These are phyloP conservation scores for Dasyornis broadbenti DNA, from an alignment of 2,113 vertebrate genomes.

Conservation along the genomic window DNA sequence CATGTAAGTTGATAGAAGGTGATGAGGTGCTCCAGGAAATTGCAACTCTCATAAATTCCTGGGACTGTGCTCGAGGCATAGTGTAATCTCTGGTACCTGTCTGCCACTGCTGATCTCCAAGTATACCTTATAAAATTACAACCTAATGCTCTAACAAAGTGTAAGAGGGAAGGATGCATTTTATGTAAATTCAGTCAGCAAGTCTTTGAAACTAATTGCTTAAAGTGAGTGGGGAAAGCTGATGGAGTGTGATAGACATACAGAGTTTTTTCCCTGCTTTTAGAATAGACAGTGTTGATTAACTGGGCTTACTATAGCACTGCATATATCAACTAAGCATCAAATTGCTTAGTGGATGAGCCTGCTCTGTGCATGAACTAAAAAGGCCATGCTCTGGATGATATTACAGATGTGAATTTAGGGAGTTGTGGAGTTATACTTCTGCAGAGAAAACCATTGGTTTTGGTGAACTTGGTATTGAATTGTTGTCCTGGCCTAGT, in stretches of 20 bases:
- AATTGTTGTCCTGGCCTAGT: neutral
- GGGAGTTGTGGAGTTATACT: neutral
- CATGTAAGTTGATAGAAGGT: neutral
- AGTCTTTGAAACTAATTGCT: conserved; percentile 21
- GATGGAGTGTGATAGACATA: conserved; percentile 35
- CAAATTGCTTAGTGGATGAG: neutral
- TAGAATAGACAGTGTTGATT: conserved; percentile 17
- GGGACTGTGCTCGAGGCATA: neutral
- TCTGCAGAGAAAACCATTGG: neutral
- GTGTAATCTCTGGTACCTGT: neutral
- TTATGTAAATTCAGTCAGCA: conserved; percentile 35
- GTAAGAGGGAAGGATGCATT: neutral
- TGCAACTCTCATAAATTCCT: neutral
- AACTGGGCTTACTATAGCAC: neutral
- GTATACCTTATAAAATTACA: neutral
- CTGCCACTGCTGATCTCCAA: neutral
- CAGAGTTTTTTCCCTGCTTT: neutral
- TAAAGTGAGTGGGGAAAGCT: conserved; percentile 5
- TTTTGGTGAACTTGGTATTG: neutral
- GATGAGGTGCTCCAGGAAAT: neutral
- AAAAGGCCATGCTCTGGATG: neutral
- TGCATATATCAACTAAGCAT: conserved; percentile 22
- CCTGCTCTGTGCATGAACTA: neutral
- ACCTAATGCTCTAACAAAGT: neutral
- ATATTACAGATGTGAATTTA: neutral